Percentiles rank a stretch among this genome's conserved stretches.
phyloP scores from a whole-genome alignment of 1,140 invertebrate species.

The Stegodyphus mimosarum region DNA sequence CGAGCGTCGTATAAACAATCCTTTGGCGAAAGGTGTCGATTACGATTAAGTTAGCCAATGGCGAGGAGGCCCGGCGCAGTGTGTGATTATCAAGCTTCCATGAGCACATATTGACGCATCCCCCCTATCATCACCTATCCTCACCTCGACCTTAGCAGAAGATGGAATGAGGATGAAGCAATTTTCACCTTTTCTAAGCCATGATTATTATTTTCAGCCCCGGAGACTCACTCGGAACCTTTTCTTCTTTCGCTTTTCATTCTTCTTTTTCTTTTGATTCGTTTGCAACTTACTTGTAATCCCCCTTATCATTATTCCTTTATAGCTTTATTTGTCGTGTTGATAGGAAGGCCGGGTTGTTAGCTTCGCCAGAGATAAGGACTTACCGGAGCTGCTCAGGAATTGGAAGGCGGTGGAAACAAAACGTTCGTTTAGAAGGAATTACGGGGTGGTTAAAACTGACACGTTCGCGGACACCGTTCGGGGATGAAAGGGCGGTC shows the following conservation, averaged over 20 bases:
- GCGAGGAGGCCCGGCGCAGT: constrained; percentile 6
- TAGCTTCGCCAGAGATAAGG: neutral
- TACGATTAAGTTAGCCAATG: neutral
- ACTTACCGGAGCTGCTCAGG: no score
- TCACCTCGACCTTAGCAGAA: neutral
- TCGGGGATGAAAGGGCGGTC: no score
- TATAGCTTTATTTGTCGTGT: constrained; percentile 40
- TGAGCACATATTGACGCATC: constrained; percentile 37
- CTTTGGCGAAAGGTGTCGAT: constrained; percentile 12
- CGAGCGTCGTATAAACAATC: neutral
- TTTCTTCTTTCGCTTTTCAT: no score
- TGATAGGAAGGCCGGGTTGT: no score
- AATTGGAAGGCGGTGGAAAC: constrained; percentile 17
- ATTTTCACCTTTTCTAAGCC: neutral
- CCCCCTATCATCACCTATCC: constrained; percentile 30
- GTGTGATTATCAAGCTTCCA: constrained; percentile 41
- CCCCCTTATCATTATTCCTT: constrained; percentile 19
- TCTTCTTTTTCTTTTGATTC: no score
- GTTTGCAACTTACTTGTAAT: neutral
- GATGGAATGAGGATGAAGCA: neutral
- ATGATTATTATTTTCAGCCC: no score
- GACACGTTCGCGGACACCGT: neutral
- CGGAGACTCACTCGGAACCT: neutral
- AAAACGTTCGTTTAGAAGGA: neutral
- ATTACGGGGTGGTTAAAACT: constrained; percentile 13